Evolutionary conservation across 2,888 invertebrate species (phyloP).

Genomic region (Rapana venosa): DNA sequence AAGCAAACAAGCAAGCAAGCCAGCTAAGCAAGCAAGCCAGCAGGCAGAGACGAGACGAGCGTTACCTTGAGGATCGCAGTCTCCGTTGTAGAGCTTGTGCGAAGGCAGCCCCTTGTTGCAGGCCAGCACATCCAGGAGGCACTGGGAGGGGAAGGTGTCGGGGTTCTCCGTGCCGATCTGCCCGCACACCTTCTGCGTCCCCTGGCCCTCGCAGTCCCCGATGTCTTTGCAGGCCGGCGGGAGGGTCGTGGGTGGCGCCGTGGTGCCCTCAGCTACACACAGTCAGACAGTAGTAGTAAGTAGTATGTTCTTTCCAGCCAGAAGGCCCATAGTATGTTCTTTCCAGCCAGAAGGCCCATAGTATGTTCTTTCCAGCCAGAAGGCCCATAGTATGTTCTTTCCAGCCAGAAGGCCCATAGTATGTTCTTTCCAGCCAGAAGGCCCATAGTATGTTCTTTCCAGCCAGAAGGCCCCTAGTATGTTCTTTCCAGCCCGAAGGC

Average conservation of each 20-base stretch:
- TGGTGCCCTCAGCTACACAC: background rate
- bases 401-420: too few relatives aligned
- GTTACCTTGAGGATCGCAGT: constrained; percentile 26
- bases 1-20: background rate
- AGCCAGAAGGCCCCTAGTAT: too few relatives aligned
- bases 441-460: too few relatives aligned
- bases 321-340: too few relatives aligned
- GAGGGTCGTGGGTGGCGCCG: background rate
- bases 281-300: too few relatives aligned
- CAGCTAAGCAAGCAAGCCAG: background rate
- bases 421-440: too few relatives aligned
- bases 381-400: too few relatives aligned
- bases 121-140: constrained; percentile 33
- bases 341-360: too few relatives aligned
- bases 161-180: background rate
- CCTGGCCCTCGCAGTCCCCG: background rate
- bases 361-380: too few relatives aligned
- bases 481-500: too few relatives aligned
- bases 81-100: constrained; percentile 15
- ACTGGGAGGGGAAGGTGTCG: constrained; percentile 33
- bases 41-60: background rate
- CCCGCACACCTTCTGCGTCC: constrained; percentile 36
- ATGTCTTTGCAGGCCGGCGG: background rate
- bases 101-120: constrained; percentile 4
- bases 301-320: too few relatives aligned